Evolutionary conservation across 2,888 invertebrate genomes (phyloP).

Genomic region (Stenichneumon culpator): DNA sequence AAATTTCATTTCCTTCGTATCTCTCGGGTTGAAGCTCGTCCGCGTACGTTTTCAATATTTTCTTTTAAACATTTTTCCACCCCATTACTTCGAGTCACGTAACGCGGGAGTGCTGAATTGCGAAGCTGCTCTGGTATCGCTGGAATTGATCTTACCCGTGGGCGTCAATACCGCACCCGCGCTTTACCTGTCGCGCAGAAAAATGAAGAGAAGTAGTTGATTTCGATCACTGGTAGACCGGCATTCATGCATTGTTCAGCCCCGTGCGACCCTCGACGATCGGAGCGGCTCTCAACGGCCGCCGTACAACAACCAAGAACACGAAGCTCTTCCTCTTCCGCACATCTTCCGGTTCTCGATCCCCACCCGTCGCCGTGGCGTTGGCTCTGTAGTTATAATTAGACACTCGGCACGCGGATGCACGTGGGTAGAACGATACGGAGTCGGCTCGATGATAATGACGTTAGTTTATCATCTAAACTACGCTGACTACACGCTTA

Average conservation of each 20-base stretch:
- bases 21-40: background rate
- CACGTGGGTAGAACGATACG: background rate
- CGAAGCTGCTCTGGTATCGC: background rate
- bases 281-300: slow-evolving; percentile 37
- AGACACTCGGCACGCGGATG: slow-evolving; percentile 16
- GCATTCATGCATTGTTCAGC: slow-evolving; percentile 61
- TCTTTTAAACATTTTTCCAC: background rate
- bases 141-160: background rate
- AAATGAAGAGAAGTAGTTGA: slow-evolving; percentile 44
- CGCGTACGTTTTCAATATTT: background rate
- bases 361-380: slow-evolving; percentile 1
- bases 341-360: slow-evolving; percentile 56
- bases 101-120: slow-evolving; percentile 2
- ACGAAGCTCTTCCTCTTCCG: slow-evolving; percentile 55
- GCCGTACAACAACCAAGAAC: slow-evolving; percentile 37
- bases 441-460: slow-evolving; percentile 24
- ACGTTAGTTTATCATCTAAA: slow-evolving; percentile 37
- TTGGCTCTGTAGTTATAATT: slow-evolving; percentile 47
- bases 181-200: slow-evolving; percentile 5
- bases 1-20: background rate
- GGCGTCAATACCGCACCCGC: background rate
- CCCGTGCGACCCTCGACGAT: slow-evolving; percentile 58
- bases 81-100: background rate
- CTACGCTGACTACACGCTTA: background rate
- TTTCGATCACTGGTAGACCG: slow-evolving; percentile 48